Evolutionary conservation across 2,888 invertebrate species (phyloP).

Genomic region (Pachliopta kotzebuea): DNA sequence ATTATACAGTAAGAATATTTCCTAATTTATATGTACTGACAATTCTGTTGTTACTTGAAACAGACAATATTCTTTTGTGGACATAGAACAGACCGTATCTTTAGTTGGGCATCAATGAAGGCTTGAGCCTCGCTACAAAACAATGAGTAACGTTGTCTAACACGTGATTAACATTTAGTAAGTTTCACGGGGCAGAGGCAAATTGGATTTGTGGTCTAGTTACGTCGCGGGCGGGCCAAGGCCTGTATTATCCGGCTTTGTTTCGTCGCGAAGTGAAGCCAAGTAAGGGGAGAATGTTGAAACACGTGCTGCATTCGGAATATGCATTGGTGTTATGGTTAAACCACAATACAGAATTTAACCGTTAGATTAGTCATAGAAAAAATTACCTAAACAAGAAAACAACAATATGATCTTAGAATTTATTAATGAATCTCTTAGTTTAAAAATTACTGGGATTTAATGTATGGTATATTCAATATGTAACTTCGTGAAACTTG

Average conservation of each 20-base stretch:
- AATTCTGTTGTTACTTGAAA: no score
- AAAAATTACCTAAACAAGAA: no score
- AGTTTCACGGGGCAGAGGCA: constrained; percentile 37
- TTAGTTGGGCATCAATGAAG: no score
- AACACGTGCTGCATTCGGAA: constrained; percentile 14
- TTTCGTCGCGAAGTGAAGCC: constrained; percentile 42
- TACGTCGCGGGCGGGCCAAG: constrained; percentile 53
- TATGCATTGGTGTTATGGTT: neutral
- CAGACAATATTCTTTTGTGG: no score
- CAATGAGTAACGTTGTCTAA: constrained; percentile 32
- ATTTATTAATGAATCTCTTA: no score
- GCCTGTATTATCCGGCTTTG: constrained; percentile 46
- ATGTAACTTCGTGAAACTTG: neutral
- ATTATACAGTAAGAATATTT: no score
- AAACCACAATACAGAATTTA: neutral
- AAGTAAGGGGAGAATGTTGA: constrained; percentile 34
- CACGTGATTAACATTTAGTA: constrained; percentile 30
- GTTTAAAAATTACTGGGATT: no score
- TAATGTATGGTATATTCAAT: no score
- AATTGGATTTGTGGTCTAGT: constrained; percentile 62
- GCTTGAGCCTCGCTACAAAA: constrained; percentile 5
- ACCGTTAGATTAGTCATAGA: no score
- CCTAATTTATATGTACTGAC: no score
- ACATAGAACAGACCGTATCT: no score
- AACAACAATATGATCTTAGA: no score